Base-by-base conservation (phyloP, 2,888 invertebrate genomes). In the Catonia carolina region DNA sequence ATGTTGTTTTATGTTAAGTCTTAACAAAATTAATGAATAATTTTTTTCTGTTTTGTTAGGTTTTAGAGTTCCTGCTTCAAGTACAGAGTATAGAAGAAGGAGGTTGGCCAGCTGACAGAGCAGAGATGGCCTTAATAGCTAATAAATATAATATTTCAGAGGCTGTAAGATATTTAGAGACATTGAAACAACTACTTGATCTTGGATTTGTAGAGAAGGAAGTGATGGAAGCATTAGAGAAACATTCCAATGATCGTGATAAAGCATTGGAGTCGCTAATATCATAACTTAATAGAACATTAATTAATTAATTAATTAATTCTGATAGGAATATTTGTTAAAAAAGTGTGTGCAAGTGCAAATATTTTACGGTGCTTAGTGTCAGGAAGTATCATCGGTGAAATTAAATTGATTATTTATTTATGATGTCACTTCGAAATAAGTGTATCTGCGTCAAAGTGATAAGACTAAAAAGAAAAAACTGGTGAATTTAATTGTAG, bases 231-330 rank as follows among this genome's bases (percentile, higher is more conserved):
- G 89, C 89, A 17, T 77, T 92, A 52, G 73, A 85, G 33, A 83
- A 84, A 68, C 85, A 84, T 69, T 79, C 88, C 72, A 87, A 89
- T 70, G 87, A 92, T 73, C 79, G 85, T 69, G 91, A 92, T 70
- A 86, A 85, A 74, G 91, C 91, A 42, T 76, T 93, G 67, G 92
- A 92, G 71, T 82, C 84, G 70, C 77, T 91, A 65, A 85, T 90
- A 68, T 82, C 85, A 69, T 89, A 86, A 59, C 58, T 2, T 3
- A 2, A 2, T 12, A 5, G 41, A 14, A 15, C 7, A 20, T 20
- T 10, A 12, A 6, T 45, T 20, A 27, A 27, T 27, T 6, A 27
- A 27, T 8, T 4, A 6, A 27, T 27, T 27, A 27, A 27, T 27
- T n/a, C n/a, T n/a, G n/a, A n/a, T n/a, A n/a, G n/a, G n/a, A n/a